Evolutionary conservation across 2,888 invertebrate genomes (phyloP).

Genomic region (Gryllus longicercus): DNA sequence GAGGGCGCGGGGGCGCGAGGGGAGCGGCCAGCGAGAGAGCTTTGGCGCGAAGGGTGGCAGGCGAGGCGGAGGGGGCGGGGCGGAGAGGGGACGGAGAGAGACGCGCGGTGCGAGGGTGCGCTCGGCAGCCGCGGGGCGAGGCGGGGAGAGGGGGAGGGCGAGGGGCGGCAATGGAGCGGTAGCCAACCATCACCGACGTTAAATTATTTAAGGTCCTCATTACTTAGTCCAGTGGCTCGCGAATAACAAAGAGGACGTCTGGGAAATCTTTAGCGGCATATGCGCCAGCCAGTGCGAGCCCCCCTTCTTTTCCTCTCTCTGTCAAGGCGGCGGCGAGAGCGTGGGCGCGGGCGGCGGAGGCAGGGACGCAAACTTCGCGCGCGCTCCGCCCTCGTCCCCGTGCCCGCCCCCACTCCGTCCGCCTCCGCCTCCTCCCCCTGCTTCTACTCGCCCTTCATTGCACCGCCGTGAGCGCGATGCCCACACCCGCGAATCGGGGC

Average conservation of each 20-base stretch:
- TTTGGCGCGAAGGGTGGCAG: neutral
- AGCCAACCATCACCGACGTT: constrained; percentile 11
- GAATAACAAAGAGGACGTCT: constrained; percentile 10
- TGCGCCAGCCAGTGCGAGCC: neutral
- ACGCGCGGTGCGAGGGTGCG: neutral
- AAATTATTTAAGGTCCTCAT: constrained; percentile 17
- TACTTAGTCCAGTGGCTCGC: constrained; percentile 8
- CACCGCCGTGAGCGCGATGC: too few relatives aligned
- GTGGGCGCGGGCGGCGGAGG: neutral
- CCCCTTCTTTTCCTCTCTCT: neutral
- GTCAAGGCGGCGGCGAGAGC: too few relatives aligned
- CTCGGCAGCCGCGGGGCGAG: neutral
- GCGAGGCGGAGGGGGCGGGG: neutral
- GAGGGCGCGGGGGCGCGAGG: neutral
- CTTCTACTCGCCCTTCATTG: too few relatives aligned
- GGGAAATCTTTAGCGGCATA: constrained; percentile 8
- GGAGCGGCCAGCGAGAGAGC: neutral
- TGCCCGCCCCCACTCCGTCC: too few relatives aligned
- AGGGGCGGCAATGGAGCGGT: neutral
- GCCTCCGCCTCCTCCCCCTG: too few relatives aligned
- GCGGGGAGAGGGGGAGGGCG: neutral
- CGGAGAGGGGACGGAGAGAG: too few relatives aligned
- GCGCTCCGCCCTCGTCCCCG: neutral
- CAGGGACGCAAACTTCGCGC: neutral
- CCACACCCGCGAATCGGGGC: too few relatives aligned